phyloP scores from a whole-genome alignment of 2,797 vertebrate genomes.

The Momotus momota region DNA sequence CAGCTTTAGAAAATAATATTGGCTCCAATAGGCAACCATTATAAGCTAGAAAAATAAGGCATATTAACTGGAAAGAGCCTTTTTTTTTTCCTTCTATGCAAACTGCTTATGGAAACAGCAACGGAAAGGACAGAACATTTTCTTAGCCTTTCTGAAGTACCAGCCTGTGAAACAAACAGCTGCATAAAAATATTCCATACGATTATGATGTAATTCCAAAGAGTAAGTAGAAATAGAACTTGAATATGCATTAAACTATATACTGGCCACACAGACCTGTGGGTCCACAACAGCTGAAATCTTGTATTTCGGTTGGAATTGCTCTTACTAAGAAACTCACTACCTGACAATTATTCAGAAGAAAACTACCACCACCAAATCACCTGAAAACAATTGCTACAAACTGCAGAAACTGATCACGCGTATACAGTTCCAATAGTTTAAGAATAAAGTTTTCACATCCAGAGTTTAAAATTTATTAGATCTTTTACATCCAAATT shows the following conservation, averaged over 20 bases:
- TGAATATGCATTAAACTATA: neutral
- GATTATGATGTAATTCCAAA: neutral
- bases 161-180: neutral
- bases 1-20: neutral
- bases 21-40: neutral
- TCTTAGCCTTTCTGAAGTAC: neutral
- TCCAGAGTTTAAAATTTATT: slow-evolving; percentile 6
- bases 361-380: neutral
- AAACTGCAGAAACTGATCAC: neutral
- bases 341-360: neutral
- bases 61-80: neutral
- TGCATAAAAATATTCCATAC: neutral
- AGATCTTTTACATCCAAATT: neutral
- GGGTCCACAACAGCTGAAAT: neutral
- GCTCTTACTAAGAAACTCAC: neutral
- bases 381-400: neutral
- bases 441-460: slow-evolving; percentile 36
- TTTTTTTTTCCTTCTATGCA: neutral
- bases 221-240: neutral
- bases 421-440: neutral
- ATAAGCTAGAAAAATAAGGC: neutral
- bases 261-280: neutral
- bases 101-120: neutral
- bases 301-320: neutral
- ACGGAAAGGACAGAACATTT: neutral